Evolutionary conservation across 2,888 invertebrate genomes (phyloP).

Genomic region (Onchidella celtica): DNA sequence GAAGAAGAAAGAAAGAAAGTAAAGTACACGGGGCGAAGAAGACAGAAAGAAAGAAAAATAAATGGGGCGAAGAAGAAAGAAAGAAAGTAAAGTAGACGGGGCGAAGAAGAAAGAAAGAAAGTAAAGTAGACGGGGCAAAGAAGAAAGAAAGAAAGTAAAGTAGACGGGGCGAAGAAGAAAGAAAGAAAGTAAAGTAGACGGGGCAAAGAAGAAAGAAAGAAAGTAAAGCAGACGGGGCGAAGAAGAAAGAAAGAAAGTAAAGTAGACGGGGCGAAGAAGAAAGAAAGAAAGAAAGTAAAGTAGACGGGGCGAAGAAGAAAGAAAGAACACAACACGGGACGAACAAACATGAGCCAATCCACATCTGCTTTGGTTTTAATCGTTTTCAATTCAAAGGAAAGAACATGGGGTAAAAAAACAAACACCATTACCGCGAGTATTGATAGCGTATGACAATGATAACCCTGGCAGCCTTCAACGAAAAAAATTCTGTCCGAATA

Average conservation of each 20-base stretch:
- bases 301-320: neutral
- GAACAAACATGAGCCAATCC: too few relatives aligned
- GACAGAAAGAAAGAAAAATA: neutral
- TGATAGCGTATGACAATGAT: too few relatives aligned
- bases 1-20: constrained; percentile 8
- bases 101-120: too few relatives aligned
- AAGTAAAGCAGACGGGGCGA: constrained; percentile 13
- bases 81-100: neutral
- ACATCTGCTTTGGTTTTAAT: too few relatives aligned
- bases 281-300: neutral
- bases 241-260: neutral
- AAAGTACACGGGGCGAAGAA: neutral
- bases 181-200: neutral
- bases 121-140: too few relatives aligned
- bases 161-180: neutral
- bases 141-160: neutral
- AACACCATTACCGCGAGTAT: too few relatives aligned
- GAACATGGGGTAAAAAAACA: too few relatives aligned
- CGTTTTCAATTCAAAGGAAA: too few relatives aligned
- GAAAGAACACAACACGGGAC: neutral
- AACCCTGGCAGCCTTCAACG: too few relatives aligned
- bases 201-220: constrained; percentile 16
- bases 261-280: neutral
- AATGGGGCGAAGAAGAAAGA: neutral
- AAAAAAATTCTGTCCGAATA: too few relatives aligned